Base-by-base conservation (phyloP, 2,113 vertebrate genomes). In the Diphyllodes magnificus region DNA sequence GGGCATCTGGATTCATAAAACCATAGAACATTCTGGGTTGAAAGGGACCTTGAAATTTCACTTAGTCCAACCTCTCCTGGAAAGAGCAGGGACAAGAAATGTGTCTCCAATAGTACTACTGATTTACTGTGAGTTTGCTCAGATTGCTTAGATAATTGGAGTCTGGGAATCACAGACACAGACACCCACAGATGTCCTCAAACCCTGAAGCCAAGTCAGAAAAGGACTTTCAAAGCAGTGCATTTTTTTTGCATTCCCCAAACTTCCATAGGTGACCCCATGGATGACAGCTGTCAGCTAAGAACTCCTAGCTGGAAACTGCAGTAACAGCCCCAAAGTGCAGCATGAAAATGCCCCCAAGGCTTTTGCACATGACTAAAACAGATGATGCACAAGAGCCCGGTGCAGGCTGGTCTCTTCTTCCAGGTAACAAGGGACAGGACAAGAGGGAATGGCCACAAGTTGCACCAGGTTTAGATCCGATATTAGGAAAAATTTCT, bases 361-460 rank as follows among this genome's bases (percentile, higher is more conserved):
- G 22, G 23, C 18, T 54, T 76, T 66, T 69, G 9, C 33, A 60
- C 14, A 16, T 45, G 44, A 44, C 33, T 66, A 28, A 60, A 88
- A 31, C 3, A 59, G 35, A 50, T 14, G 44, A 63, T 71, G 37
- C 27, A 57, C 20, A 53, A 39, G 12, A 88, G 7, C 13, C n/a
- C 31, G 21, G 28, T 40, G 30, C 11, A 9, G 3, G 2, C 13
- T 0, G 0, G 14, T 49, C 54, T 54, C 8, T 35, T 49, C n/a
- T 61, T 15, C 45, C 30, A 82, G 70, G 35, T 35, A 61, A 54
- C 7, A 40, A 31, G 54, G 17, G 21, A 31, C 18, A 35, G 30
- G 30, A 47, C n/a, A 61, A 35, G 19, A n/a, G 23, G 6, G 19
- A 69, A 40, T 16, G 39, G n/a, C 47, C 30, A 54, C 14, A 35